These are phyloP conservation scores for Parazoanthus darwini DNA, from an alignment of 92 coral and sea anemone genomes.

Conservation along the genomic window DNA sequence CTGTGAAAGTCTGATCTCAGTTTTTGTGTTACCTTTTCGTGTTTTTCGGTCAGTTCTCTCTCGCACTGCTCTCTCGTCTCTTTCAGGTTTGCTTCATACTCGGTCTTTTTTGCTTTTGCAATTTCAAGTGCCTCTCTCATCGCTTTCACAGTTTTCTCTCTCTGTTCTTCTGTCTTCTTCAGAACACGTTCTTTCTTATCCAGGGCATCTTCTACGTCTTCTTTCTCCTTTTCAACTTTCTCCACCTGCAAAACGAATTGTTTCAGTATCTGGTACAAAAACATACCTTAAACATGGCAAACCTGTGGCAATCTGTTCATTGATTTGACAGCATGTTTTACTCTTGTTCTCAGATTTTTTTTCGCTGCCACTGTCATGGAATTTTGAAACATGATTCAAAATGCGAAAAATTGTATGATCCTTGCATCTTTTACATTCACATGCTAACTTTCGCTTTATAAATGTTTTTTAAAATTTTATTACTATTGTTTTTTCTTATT, in stretches of 20 bases:
- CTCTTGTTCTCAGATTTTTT: too few species aligned
- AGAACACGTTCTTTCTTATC: slow-evolving; percentile 63
- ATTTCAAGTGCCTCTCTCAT: slow-evolving; percentile 84
- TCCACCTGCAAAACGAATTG: slow-evolving; percentile 10
- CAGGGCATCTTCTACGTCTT: slow-evolving; percentile 44
- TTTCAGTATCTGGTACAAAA: not conserved
- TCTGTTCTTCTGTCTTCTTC: slow-evolving; percentile 61
- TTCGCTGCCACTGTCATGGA: not conserved
- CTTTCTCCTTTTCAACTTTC: slow-evolving; percentile 61
- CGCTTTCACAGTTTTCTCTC: slow-evolving; percentile 68
- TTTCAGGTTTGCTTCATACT: not conserved
- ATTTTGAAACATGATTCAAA: not conserved
- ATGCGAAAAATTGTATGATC: not conserved
- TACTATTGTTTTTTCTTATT: too few species aligned
- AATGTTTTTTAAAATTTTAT: too few species aligned
- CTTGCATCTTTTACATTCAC: too few species aligned
- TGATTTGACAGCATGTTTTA: not conserved
- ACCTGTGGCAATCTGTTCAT: not conserved
- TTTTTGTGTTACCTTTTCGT: slow-evolving; percentile 34
- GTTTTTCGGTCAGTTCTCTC: slow-evolving; percentile 21
- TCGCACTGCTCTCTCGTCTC: slow-evolving; percentile 48
- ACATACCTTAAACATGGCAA: too few species aligned
- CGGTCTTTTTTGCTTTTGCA: slow-evolving; percentile 64
- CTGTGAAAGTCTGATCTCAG: slow-evolving; percentile 45
- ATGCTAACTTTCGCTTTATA: too few species aligned